Conservation (phyloP, 2,113 vertebrate species). For the Electrona antarctica region DNA sequence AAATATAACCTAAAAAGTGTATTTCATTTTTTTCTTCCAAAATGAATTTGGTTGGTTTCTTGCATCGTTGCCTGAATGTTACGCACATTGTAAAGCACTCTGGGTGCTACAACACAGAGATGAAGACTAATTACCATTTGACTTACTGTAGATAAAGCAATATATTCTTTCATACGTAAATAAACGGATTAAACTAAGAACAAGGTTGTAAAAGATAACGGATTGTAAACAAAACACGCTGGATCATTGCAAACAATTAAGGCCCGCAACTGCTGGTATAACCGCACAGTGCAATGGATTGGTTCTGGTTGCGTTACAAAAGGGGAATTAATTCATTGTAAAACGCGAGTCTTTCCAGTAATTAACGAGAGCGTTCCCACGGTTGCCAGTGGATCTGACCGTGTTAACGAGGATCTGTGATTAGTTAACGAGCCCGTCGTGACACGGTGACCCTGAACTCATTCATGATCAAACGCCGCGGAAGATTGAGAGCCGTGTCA, state of each 20-base stretch:
- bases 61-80: too few relatives aligned
- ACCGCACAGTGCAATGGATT: not conserved
- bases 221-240: not conserved
- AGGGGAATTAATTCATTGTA: constrained; percentile 3
- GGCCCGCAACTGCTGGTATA: not conserved
- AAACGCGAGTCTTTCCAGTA: not conserved
- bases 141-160: too few relatives aligned
- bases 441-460: constrained; percentile 16
- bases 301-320: not conserved
- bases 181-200: too few relatives aligned
- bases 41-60: too few relatives aligned
- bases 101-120: too few relatives aligned
- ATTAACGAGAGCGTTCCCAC: constrained; percentile 18
- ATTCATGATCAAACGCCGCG: constrained; percentile 38
- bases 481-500: constrained; percentile 21
- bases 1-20: too few relatives aligned
- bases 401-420: constrained; percentile 25
- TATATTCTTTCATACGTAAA: too few relatives aligned
- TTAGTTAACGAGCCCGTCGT: constrained; percentile 43
- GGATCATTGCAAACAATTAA: constrained; percentile 25
- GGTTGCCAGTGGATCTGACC: not conserved
- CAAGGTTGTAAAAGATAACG: too few relatives aligned
- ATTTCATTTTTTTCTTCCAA: too few relatives aligned
- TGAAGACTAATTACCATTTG: too few relatives aligned
- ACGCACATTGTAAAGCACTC: too few relatives aligned